phyloP scores from a whole-genome alignment of 2,797 vertebrate species.

The Sphaeramia orbicularis region DNA sequence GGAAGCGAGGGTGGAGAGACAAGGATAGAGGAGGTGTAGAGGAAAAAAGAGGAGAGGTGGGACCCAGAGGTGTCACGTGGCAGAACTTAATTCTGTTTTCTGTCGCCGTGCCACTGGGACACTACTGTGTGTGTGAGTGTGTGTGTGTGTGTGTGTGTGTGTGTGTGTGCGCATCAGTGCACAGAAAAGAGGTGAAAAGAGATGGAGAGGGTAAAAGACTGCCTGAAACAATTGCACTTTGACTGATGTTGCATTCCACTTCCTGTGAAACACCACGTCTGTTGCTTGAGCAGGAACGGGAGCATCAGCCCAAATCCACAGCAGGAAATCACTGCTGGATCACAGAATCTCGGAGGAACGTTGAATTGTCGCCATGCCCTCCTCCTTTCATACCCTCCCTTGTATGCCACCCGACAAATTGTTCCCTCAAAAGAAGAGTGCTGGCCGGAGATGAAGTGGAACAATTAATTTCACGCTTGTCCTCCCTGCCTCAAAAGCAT shows the following conservation, averaged over 20 bases:
- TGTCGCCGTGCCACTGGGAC: constrained; percentile 40
- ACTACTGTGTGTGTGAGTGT: constrained; percentile 3
- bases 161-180: not conserved
- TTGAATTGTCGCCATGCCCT: constrained; percentile 45
- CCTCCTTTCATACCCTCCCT: constrained; percentile 66
- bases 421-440: constrained; percentile 91
- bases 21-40: constrained; percentile 15
- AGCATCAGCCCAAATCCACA: constrained; percentile 42
- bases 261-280: constrained; percentile 40
- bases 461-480: constrained; percentile 99
- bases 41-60: constrained; percentile 19
- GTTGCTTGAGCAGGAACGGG: constrained; percentile 38
- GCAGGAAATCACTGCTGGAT: constrained; percentile 64
- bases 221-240: constrained; percentile 34
- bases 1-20: not conserved
- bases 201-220: not conserved
- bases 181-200: constrained; percentile 1
- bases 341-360: constrained; percentile 78
- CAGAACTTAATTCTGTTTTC: constrained; percentile 56
- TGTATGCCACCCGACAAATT: constrained; percentile 88
- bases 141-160: not conserved
- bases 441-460: constrained; percentile 94
- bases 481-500: constrained; percentile 90
- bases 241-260: constrained; percentile 31
- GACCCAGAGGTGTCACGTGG: constrained; percentile 41